Conservation (phyloP, 2,113 vertebrate species). For the Glaucomys volans region DNA sequence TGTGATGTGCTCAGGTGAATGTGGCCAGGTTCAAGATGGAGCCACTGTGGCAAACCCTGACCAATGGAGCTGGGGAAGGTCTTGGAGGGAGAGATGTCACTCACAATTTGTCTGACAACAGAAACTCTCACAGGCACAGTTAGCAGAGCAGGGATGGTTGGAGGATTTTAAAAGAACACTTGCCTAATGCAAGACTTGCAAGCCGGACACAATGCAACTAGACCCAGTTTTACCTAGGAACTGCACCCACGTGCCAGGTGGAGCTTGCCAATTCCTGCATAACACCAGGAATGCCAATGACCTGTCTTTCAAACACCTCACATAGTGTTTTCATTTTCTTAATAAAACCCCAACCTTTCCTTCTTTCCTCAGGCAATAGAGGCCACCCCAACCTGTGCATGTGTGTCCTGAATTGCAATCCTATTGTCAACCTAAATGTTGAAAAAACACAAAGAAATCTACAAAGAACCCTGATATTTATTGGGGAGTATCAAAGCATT, state of each 20-base stretch:
- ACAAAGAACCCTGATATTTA: neutral
- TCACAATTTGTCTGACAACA: neutral
- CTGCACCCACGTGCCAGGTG: neutral
- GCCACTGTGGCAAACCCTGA: neutral
- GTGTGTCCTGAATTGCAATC: neutral
- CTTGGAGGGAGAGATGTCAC: neutral
- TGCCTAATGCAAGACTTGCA: rapidly evolving
- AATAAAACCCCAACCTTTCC: neutral
- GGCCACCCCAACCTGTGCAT: too few species aligned
- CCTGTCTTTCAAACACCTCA: neutral
- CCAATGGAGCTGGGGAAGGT: neutral
- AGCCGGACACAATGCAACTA: rapidly evolving
- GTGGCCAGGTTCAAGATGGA: neutral
- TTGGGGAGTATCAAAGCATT: too few species aligned
- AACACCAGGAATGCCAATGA: rapidly evolving
- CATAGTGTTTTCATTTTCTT: neutral
- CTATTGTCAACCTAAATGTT: neutral
- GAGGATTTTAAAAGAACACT: too few species aligned
- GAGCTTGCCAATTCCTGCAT: neutral
- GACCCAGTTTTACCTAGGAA: neutral
- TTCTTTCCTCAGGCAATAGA: neutral
- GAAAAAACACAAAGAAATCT: too few species aligned
- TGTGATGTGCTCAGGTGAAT: neutral
- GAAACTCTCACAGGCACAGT: neutral
- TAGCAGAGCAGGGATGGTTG: neutral